Evolutionary conservation across 2,888 invertebrate species (phyloP), one percentile per base, ranked within the genome.

Genomic region (Isoperla grammatica): DNA sequence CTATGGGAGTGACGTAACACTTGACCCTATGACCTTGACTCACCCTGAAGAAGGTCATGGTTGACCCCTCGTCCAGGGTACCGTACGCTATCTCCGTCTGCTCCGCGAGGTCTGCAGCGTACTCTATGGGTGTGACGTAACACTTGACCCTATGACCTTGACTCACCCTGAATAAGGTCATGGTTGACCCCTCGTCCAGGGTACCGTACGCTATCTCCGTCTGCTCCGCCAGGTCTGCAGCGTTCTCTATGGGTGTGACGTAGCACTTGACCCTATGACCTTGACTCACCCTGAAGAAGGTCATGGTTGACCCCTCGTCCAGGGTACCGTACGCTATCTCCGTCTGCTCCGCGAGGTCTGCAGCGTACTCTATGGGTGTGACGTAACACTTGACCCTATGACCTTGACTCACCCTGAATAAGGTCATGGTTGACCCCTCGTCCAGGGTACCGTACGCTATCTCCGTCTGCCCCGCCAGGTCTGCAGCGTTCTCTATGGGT

Each of bases 191-290:
- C 0, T 92, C 90, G 69, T 87, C 88, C 1, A 98, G 78, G 0
- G 96, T 95, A 0, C 98, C 99, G 70, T 98, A 99, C 15, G 89
- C 82, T 65, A 99, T 95, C 60, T 88, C 88, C 5, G 85, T 91
- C 78, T 99, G 98, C 46, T 90, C 90, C 0, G 96, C 93, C 56
- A 99, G 78, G 74, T 99, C 99, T 6, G 95, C 93, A 0, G 95
- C 95, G 70, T 88, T 93, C 74, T 97, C 95, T 61, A 98, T 96
- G 0, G 96, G 95, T 39, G 95, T 87, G 60, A 94, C 92, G 80
- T 95, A 95, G 39, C 96, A 78, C 74, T 98, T 97, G 22, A 99
- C 98, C n/a, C n/a, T n/a, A n/a, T n/a, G n/a, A n/a, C n/a, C n/a
- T n/a, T n/a, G n/a, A 75, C 79, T 78, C 74, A 92, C 93, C 78